Evolutionary conservation across 2,797 vertebrate genomes (phyloP), one percentile per base, ranked within the genome.

Genomic region (Etheostoma perlongum): DNA sequence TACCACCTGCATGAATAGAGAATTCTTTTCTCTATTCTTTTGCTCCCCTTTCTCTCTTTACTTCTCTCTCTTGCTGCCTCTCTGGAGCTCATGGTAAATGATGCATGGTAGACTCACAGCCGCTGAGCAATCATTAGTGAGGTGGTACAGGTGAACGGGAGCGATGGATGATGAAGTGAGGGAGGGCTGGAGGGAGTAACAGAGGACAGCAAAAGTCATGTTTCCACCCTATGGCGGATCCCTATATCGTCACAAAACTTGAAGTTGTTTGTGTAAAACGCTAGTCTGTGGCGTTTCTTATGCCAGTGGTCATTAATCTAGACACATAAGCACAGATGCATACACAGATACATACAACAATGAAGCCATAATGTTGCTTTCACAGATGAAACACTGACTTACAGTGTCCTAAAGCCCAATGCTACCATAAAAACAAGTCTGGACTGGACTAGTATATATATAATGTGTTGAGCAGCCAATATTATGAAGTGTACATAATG

Each of bases 111-210:
- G 85, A 88, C 90, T 90, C 91, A 77, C 82, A 85, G 93, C 91
- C 88, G 59, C 91, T 90, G 91, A 94, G 91, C 90, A 92, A 94
- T 96, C 94, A 95, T 96, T 95, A 96, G 93, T 79, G 86, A 91
- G 92, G 94, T 93, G 91, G 92, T 85, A 78, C 91, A 94, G 93
- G 94, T 95, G 93, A 95, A 90, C 78, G 74, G 85, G 83, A 93
- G 90, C 79, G 65, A 92, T 85, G 88, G 91, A 94, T 95, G 94
- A 94, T 94, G 91, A 89, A 93, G 92, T 89, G 90, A 92, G 75
- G 82, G 88, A 91, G 88, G 87, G 90, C 93, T 44, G 57, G 78
- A 84, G 86, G 87, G 90, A 93, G 88, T 78, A 93, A 78, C 90
- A 90, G 91, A 95, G 91, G 92, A 93, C 90, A 91, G 85, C 86